Evolutionary conservation across 2,797 vertebrate species (phyloP).

Genomic region (Streptopelia turtur): DNA sequence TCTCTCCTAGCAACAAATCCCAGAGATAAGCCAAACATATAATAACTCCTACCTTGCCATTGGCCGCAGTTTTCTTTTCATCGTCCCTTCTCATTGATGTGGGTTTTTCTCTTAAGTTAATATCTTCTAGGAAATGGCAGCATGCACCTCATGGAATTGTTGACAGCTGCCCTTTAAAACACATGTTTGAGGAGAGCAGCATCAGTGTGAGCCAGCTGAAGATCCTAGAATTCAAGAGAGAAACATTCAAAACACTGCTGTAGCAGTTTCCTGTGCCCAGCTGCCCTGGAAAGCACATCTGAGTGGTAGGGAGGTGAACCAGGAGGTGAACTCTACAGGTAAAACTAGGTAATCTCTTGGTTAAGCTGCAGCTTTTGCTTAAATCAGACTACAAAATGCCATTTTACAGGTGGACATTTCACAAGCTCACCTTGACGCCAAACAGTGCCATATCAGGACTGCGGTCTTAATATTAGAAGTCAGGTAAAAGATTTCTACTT

Average conservation of each 20-base stretch:
- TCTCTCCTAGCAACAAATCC: not conserved
- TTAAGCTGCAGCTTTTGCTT: not conserved
- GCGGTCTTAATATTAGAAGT: not conserved
- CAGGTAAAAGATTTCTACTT: not conserved
- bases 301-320: not conserved
- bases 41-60: not conserved
- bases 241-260: not conserved
- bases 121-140: not conserved
- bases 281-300: not conserved
- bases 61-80: not conserved
- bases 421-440: not conserved
- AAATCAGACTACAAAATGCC: not conserved
- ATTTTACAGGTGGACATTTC: not conserved
- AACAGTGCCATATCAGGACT: not conserved
- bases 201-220: not conserved
- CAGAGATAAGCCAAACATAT: not conserved
- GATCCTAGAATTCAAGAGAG: not conserved
- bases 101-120: not conserved
- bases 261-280: not conserved
- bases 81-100: not conserved
- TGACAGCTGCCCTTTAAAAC: not conserved
- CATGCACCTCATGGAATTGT: not conserved
- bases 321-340: not conserved
- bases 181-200: not conserved
- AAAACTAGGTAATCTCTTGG: not conserved